Conservation (phyloP, 2,888 invertebrate genomes). For the Drosophila aldrichi region DNA sequence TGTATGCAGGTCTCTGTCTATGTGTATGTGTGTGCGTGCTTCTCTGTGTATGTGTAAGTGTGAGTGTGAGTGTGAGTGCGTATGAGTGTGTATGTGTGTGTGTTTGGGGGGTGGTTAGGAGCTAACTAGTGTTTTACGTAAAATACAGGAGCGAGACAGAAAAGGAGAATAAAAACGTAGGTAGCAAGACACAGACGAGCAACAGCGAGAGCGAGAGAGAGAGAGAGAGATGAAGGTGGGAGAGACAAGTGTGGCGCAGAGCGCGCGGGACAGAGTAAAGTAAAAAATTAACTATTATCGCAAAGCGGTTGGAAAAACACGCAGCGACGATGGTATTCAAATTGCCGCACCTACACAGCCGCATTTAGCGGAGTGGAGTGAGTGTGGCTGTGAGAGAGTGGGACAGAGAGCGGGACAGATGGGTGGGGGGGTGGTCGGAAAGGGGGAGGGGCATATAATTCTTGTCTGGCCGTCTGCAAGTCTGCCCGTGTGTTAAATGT, state of each 20-base stretch:
- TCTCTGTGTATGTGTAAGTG: conserved; percentile 4
- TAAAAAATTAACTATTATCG: conserved; percentile 77
- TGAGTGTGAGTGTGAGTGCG: conserved; percentile 13
- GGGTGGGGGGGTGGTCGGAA: neutral
- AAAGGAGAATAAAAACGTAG: neutral
- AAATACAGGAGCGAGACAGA: conserved; percentile 20
- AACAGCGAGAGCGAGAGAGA: neutral
- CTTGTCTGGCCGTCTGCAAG: conserved; percentile 31
- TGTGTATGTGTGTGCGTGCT: conserved; percentile 16
- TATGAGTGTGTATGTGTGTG: conserved; percentile 8
- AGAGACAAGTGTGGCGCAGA: conserved; percentile 11
- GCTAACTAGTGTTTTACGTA: conserved; percentile 23
- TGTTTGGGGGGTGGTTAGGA: conserved; percentile 5
- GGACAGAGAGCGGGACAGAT: neutral
- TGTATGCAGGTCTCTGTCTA: conserved; percentile 26
- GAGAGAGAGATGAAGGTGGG: neutral
- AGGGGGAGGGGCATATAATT: conserved; percentile 5
- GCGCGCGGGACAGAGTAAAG: conserved; percentile 25
- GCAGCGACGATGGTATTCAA: conserved; percentile 68
- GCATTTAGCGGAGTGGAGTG: neutral
- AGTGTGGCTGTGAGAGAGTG: neutral
- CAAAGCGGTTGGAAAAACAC: conserved; percentile 75
- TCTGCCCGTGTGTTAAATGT: conserved; percentile 55
- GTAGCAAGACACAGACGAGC: neutral
- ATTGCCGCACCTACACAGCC: conserved; percentile 66